Evolutionary conservation across 2,113 vertebrate genomes (phyloP), one percentile per base, ranked within the genome.

Genomic region (Isurus oxyrinchus): DNA sequence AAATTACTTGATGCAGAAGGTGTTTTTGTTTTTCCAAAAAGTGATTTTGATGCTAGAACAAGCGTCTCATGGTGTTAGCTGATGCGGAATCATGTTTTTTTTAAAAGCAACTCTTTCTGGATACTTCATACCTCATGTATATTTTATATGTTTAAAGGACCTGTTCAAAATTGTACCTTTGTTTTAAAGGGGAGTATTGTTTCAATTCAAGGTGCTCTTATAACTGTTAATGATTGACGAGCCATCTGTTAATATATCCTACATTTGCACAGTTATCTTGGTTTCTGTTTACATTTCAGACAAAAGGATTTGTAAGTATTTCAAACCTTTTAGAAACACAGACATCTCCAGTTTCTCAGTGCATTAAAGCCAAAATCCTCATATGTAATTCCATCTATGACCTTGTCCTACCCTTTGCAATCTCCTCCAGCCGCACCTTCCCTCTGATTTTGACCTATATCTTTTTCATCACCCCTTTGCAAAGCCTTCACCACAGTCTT

Each of bases 21-120:
- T 94, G 90, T 94, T 94, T 95, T 95, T 95, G 94, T 95, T 95
- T 95, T 95, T 95, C 61, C 3, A 69, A 93, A 95, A 67, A 95
- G 7, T 23, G 21, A 44, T 95, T 44, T 95, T 95, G 63, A 49
- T 69, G 94, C 63, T 53, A 69, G 59, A 69, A 69, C 55, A 93
- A 61, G 31, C 27, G 16, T 61, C 31, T 49, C 44, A 69, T 69
- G 94, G 63, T 69, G 63, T 76, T 55, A 19, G 49, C 44, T 76
- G 66, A 95, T 63, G 59, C 40, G 27, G 49, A 95, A 95, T 72
- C 8, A 31, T 69, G n/a, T 1, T 67, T 69, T 95, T 95, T 5
- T 63, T 66, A 63, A 63, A 67, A 67, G 27, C 23, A 14, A 25
- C 25, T 84, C 40, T 94, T 91, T n/a, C 35, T 93, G 59, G 35